These are phyloP conservation scores for Pipistrellus pygmaeus DNA, from an alignment of 2,797 vertebrate genomes.

Conservation along the genomic window DNA sequence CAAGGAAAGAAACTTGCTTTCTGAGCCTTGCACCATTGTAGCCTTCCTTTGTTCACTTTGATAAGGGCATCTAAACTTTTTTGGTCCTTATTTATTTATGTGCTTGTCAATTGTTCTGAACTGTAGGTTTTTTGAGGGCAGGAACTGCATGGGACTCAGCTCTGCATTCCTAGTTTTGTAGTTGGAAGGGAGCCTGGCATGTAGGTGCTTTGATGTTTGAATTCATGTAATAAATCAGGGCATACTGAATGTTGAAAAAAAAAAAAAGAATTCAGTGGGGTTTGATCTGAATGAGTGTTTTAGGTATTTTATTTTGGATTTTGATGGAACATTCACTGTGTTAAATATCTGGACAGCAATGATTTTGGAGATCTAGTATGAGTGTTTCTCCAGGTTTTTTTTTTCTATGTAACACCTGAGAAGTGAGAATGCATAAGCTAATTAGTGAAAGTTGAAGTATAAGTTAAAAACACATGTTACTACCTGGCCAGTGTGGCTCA, in stretches of 20 bases:
- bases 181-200: neutral
- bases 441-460: neutral
- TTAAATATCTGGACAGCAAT: neutral
- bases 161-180: neutral
- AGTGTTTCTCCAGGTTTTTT: neutral
- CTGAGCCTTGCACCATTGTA: neutral
- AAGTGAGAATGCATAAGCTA: conserved; percentile 23
- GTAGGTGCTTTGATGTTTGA: conserved; percentile 53
- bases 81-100: neutral
- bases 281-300: neutral
- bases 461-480: neutral
- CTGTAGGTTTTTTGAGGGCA: neutral
- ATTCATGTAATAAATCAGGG: conserved; percentile 10
- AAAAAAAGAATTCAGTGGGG: neutral
- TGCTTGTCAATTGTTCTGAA: neutral
- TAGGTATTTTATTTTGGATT: conserved; percentile 27
- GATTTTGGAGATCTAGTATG: neutral
- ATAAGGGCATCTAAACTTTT: neutral
- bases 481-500: too few relatives aligned
- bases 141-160: neutral
- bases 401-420: neutral
- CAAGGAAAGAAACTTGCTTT: neutral
- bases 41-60: neutral
- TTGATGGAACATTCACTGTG: neutral
- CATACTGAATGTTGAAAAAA: neutral